Evolutionary conservation across 2,113 vertebrate species (phyloP).

Genomic region (Ochotona curzoniae): DNA sequence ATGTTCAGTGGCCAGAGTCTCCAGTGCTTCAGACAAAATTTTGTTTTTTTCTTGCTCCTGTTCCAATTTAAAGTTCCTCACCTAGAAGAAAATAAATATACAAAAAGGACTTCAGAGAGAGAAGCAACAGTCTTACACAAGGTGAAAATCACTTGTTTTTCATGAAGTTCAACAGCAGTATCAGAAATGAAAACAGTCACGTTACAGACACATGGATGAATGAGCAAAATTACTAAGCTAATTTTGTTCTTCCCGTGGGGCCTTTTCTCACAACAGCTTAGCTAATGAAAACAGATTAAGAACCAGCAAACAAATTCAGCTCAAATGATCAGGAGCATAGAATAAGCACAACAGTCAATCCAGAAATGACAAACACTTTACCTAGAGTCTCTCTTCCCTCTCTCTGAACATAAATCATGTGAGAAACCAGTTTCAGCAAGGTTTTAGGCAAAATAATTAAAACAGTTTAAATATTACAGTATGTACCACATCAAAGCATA

Average conservation of each 20-base stretch:
- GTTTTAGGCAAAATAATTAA: conserved; percentile 30
- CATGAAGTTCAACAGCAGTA: conserved; percentile 66
- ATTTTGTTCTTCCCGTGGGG: conserved; percentile 52
- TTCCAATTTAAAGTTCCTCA: conserved; percentile 94
- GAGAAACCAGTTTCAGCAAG: not conserved
- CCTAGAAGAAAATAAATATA: conserved; percentile 88
- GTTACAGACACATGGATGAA: conserved; percentile 26
- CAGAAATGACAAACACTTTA: not conserved
- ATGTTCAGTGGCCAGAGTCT: conserved; percentile 91
- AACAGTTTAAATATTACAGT: conserved; percentile 19
- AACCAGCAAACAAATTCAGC: conserved; percentile 42
- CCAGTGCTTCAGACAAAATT: conserved; percentile 94
- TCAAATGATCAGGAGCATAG: conserved; percentile 20
- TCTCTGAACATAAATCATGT: not conserved
- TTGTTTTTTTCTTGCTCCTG: conserved; percentile 96
- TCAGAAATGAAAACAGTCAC: conserved; percentile 67
- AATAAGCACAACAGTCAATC: not conserved
- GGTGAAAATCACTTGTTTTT: conserved; percentile 68
- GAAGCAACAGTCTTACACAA: conserved; percentile 73
- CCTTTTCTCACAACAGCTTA: conserved; percentile 56
- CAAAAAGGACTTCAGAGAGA: conserved; percentile 82
- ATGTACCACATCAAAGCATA: not conserved
- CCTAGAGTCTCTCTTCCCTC: not conserved
- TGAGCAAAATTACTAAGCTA: conserved; percentile 56
- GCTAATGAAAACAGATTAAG: conserved; percentile 56